phyloP scores from a whole-genome alignment of 2,797 vertebrate species.

The Alcedo atthis region DNA sequence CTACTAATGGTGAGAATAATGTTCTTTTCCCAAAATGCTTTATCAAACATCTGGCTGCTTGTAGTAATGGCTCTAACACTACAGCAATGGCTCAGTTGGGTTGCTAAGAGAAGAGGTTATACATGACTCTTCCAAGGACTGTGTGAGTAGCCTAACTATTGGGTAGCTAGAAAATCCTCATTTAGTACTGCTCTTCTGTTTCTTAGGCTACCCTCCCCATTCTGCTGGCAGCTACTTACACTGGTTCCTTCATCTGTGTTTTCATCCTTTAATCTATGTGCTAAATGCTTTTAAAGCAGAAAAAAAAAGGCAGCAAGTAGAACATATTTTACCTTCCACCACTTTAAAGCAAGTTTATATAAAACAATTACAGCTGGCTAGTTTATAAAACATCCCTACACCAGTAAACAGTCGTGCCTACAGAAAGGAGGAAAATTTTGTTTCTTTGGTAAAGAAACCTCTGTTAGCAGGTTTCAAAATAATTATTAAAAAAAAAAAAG shows the following conservation, averaged over 20 bases:
- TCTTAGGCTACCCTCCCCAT: not conserved
- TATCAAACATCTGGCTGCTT: not conserved
- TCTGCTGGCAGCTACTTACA: not conserved
- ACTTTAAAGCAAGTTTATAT: not conserved
- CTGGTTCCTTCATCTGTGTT: not conserved
- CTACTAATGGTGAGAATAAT: not conserved
- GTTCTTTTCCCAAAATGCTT: not conserved
- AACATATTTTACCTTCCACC: not conserved
- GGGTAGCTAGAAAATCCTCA: not conserved
- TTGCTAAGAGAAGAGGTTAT: not conserved
- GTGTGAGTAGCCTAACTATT: not conserved
- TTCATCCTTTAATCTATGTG: not conserved
- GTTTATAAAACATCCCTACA: not conserved
- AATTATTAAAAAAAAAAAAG: not conserved
- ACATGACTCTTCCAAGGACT: not conserved
- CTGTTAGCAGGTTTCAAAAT: not conserved
- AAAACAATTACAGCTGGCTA: not conserved
- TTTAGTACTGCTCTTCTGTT: not conserved
- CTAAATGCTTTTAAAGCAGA: not conserved
- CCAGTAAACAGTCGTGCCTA: not conserved
- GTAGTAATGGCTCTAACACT: not conserved
- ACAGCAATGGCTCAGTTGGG: fast-evolving
- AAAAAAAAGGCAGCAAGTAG: not conserved
- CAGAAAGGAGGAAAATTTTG: not conserved
- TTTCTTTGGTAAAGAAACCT: not conserved